Conservation (phyloP, 2,113 vertebrate species). For the Eleginops maclovinus region DNA sequence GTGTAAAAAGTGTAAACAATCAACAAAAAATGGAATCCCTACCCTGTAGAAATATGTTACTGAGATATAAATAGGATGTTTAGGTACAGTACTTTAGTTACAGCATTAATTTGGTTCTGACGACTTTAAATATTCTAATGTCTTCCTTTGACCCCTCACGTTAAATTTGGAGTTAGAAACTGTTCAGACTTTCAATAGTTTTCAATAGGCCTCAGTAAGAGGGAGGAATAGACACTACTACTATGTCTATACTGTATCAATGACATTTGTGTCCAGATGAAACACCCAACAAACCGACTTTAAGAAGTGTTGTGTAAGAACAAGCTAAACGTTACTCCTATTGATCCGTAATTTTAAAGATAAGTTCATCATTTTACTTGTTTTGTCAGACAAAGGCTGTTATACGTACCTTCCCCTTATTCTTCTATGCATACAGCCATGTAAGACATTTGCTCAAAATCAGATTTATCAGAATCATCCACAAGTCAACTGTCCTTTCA, state of each 20-base stretch:
- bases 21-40: background rate
- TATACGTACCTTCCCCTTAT: background rate
- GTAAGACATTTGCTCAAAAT: background rate
- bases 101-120: background rate
- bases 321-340: too few relatives aligned
- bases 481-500: conserved; percentile 11
- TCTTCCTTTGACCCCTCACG: too few relatives aligned
- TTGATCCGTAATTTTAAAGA: too few relatives aligned
- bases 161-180: background rate
- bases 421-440: background rate
- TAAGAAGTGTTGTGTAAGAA: too few relatives aligned
- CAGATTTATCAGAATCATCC: background rate
- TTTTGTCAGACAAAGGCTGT: background rate
- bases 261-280: too few relatives aligned
- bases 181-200: background rate
- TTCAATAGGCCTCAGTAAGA: too few relatives aligned
- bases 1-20: background rate
- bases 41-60: background rate
- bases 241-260: too few relatives aligned
- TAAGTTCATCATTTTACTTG: background rate
- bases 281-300: too few relatives aligned
- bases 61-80: background rate
- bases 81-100: background rate
- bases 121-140: background rate
- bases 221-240: too few relatives aligned